Base-by-base conservation (phyloP, 2,797 vertebrate genomes). In the Enteromius paludinosus region DNA sequence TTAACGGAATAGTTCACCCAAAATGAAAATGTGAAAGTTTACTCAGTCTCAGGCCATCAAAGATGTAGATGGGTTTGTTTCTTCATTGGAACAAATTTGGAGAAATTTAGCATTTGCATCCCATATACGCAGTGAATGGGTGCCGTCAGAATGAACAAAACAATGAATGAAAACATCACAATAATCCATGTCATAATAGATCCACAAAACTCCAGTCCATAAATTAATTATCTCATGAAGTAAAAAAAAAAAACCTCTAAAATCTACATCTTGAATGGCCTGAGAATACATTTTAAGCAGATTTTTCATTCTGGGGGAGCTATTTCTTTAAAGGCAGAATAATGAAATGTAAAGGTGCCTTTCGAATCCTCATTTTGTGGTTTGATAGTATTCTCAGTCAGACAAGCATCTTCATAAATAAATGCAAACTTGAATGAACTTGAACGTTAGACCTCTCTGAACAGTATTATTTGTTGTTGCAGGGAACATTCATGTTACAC, bases 281-380 rank as follows among this genome's bases (percentile, higher is more conserved):
- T 30, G 2, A 30, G 15, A 1, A 4, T 62, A 62, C 8, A 62
- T 30, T 30, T 18, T 30, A 11, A 61, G 12, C 23, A 61, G 14
- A 3, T 61, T 15, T 28, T 28, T 61, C 9, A 23, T 56, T 23
- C 12, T 8, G 28, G 61, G 14, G 28, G 14, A 30, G 15, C 25
- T 62, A 7, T 30, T 64, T 18, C 28, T 33, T 64, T 64, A 18
- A 56, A 61, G 35, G 61, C 30, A 71, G 28, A 28, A 71, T 82
- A 77, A 82, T 68, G n/a, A 56, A 43, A 73, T 61, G 41, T n/a
- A 73, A 85, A 87, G 52, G 64, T 81, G 68, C 78, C 83, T 85
- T 81, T 77, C 18, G 85, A 66, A 61, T 3, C 62, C 18, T 64
- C 59, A 49, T 62, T 62, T 71, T 35, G 59, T 41, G 64, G 64